Conservation (phyloP, 2,113 vertebrate species). For the Neogobius melanostomus region DNA sequence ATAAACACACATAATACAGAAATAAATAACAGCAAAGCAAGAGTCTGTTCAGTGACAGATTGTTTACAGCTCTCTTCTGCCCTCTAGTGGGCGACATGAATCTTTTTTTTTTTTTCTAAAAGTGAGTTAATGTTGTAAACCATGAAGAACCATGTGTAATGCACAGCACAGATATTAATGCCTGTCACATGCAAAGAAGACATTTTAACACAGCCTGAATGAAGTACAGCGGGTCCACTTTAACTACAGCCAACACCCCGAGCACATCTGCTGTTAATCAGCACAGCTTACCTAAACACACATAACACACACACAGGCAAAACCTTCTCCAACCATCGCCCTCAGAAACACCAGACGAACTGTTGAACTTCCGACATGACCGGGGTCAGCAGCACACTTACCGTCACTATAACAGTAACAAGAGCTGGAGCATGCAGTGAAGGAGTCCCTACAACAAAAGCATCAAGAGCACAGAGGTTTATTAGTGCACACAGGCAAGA, state of each 20-base stretch:
- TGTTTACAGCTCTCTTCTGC: slow-evolving; percentile 51
- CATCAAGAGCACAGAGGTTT: slow-evolving; percentile 16
- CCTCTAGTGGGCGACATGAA: slow-evolving; percentile 59
- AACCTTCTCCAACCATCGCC: slow-evolving; percentile 63
- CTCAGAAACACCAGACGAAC: slow-evolving; percentile 77
- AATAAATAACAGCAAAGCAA: neutral
- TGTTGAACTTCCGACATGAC: slow-evolving; percentile 81
- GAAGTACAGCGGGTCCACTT: slow-evolving; percentile 56
- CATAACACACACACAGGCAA: slow-evolving; percentile 56
- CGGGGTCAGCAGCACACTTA: slow-evolving; percentile 68
- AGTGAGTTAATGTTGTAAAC: slow-evolving; percentile 45
- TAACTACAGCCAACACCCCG: slow-evolving; percentile 53
- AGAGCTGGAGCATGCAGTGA: slow-evolving; percentile 36
- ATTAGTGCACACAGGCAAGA: slow-evolving; percentile 1
- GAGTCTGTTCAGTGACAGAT: neutral
- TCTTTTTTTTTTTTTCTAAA: slow-evolving; percentile 18
- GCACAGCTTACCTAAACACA: slow-evolving; percentile 59
- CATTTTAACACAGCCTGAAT: slow-evolving; percentile 25
- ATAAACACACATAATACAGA: neutral
- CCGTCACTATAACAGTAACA: slow-evolving; percentile 60
- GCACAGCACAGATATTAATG: slow-evolving; percentile 52
- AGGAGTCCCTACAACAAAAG: neutral
- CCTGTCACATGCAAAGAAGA: slow-evolving; percentile 59
- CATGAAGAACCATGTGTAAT: slow-evolving; percentile 26
- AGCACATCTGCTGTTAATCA: slow-evolving; percentile 78